Evolutionary conservation across 2,113 vertebrate species (phyloP), one percentile per base, ranked within the genome.

Genomic region (Notarius lentiginosus): DNA sequence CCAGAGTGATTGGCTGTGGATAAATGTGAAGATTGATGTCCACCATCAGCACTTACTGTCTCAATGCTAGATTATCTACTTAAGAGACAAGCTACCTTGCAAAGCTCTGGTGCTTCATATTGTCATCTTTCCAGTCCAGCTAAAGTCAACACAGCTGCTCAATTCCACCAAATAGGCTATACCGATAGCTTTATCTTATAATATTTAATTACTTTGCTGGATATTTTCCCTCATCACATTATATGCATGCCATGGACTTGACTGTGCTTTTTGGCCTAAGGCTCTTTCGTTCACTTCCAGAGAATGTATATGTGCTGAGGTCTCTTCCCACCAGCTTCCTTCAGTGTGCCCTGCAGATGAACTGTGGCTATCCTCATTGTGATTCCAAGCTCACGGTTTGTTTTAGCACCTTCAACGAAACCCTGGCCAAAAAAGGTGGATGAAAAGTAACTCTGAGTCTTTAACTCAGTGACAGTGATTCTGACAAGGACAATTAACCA

Each of bases 281-380:
- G 73, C 79, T 49, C 30, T 88, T 55, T 90, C 68, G 86, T 86
- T 87, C 84, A 72, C 76, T 84, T 84, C 51, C 63, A 82, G 86
- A 60, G 53, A 61, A 30, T 10, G 76, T 53, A 24, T 65, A 77
- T 58, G 49, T 66, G 77, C 68, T 77, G 30, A 82, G 61, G 83
- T 87, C 68, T 82, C 75, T 82, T 79, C 20, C 73, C 70, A 65
- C 76, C 89, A 77, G 70, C 76, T 58, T 88, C 70, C 82, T 84
- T 80, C 68, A 72, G 63, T 30, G 56, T 90, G 82, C 77, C 75
- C 87, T 86, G 84, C 79, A 84, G 53, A 89, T 89, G 83, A 88
- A 90, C 84, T 84, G 65, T 22, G 24, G 49, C 24, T 49, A 79
- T 85, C 15, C 82, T 88, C 89, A 88, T 88, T 87, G 77, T 87